These are phyloP conservation scores for Ectemnius lituratus DNA, from an alignment of 2,888 invertebrate species.

Conservation along the genomic window DNA sequence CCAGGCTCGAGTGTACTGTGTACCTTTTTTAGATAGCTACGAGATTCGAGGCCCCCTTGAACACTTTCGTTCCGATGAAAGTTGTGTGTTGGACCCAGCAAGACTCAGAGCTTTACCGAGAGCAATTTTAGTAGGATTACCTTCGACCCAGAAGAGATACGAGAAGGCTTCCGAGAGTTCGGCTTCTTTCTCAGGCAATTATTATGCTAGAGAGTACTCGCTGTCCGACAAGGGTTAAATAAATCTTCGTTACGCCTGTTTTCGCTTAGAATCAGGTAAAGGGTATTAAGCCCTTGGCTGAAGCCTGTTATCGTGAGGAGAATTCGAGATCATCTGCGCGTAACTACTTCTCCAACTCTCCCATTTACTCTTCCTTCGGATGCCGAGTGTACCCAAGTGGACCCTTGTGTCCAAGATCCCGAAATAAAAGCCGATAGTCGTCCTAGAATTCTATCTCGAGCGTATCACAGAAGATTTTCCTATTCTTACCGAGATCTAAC, in stretches of 20 bases:
- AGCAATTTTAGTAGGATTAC: background rate
- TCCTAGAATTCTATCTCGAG: no score
- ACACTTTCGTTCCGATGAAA: no score
- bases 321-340: slow-evolving; percentile 7
- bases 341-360: slow-evolving; percentile 12
- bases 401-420: slow-evolving; percentile 26
- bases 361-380: slow-evolving; percentile 17
- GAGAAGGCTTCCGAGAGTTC: background rate
- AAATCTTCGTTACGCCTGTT: slow-evolving; percentile 4
- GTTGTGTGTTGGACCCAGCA: no score
- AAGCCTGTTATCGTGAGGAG: background rate
- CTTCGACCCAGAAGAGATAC: background rate
- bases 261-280: background rate
- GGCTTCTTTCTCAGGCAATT: background rate
- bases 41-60: no score
- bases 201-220: slow-evolving; percentile 11
- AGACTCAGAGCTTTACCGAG: no score
- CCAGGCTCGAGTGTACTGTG: no score
- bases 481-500: no score
- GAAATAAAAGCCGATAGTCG: slow-evolving; percentile 11
- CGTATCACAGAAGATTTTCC: no score
- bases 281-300: background rate
- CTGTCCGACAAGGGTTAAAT: slow-evolving; percentile 2
- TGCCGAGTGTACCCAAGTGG: slow-evolving; percentile 30
- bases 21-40: no score